phyloP scores from a whole-genome alignment of 2,797 vertebrate species.

The Antennarius maculatus region DNA sequence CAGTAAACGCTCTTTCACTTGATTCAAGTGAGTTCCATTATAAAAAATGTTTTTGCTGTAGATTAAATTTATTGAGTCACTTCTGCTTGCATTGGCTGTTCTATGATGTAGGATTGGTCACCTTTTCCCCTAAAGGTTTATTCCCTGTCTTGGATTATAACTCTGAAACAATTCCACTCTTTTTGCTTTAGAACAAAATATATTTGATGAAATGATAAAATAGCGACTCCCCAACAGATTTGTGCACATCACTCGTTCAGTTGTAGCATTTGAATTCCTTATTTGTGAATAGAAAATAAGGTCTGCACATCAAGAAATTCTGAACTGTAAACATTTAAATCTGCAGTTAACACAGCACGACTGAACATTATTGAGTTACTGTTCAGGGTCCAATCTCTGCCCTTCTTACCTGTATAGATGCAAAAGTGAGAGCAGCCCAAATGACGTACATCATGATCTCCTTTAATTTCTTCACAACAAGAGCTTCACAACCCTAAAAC shows the following conservation, averaged over 20 bases:
- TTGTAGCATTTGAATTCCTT: no score
- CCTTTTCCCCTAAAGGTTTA: not conserved
- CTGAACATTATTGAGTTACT: not conserved
- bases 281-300: no score
- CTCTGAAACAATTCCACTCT: no score
- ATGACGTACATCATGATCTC: conserved; percentile 99
- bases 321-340: no score
- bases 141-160: no score
- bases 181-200: no score
- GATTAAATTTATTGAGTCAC: not conserved
- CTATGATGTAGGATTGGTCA: not conserved
- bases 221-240: no score
- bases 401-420: conserved; percentile 91
- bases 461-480: conserved; percentile 96
- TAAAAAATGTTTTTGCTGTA: not conserved
- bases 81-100: not conserved
- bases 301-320: no score
- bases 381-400: not conserved
- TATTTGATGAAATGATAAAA: no score
- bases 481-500: conserved; percentile 89
- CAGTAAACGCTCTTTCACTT: no score
- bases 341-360: not conserved
- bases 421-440: conserved; percentile 95
- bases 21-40: no score
- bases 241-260: no score